Conservation (phyloP, 2,888 invertebrate genomes). For the Xanthostigma xanthostigma region DNA sequence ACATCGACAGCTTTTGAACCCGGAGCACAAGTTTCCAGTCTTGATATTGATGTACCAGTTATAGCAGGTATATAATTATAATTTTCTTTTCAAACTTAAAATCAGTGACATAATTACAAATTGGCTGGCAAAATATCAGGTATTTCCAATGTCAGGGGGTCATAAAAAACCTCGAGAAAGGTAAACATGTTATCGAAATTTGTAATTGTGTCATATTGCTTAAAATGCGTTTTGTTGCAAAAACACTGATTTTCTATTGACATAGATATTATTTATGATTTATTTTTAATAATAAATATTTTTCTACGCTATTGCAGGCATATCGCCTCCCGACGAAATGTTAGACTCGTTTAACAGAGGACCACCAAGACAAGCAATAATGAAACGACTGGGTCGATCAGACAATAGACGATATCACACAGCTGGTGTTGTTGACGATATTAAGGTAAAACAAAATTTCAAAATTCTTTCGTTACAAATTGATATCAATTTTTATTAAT, state of each 20-base stretch:
- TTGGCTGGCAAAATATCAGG: too few relatives aligned
- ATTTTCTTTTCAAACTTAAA: neutral
- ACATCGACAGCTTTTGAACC: slow-evolving; percentile 16
- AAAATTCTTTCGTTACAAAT: neutral
- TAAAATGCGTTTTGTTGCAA: too few relatives aligned
- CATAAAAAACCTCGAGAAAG: too few relatives aligned
- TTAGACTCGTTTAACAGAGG: slow-evolving; percentile 27
- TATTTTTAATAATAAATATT: too few relatives aligned
- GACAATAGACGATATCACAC: slow-evolving; percentile 43
- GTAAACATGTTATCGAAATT: too few relatives aligned
- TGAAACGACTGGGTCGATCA: slow-evolving; percentile 30
- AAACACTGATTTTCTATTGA: too few relatives aligned
- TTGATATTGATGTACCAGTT: slow-evolving; percentile 33
- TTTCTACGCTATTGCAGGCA: slow-evolving; percentile 16
- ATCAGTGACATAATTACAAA: too few relatives aligned
- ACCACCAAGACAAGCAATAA: slow-evolving; percentile 29
- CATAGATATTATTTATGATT: too few relatives aligned
- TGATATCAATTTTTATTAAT: too few relatives aligned
- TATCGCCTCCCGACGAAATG: slow-evolving; percentile 23
- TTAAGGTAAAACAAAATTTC: slow-evolving; percentile 27
- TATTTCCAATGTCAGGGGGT: too few relatives aligned
- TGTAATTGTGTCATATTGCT: too few relatives aligned
- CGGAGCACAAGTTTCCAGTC: slow-evolving; percentile 22
- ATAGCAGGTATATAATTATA: slow-evolving; percentile 25
- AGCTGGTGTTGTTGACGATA: slow-evolving; percentile 48